A percentile compares a stretch with the other conserved stretches of the same genome.
phyloP scores from a whole-genome alignment of 2,113 vertebrate species.

The Xiphias gladius region DNA sequence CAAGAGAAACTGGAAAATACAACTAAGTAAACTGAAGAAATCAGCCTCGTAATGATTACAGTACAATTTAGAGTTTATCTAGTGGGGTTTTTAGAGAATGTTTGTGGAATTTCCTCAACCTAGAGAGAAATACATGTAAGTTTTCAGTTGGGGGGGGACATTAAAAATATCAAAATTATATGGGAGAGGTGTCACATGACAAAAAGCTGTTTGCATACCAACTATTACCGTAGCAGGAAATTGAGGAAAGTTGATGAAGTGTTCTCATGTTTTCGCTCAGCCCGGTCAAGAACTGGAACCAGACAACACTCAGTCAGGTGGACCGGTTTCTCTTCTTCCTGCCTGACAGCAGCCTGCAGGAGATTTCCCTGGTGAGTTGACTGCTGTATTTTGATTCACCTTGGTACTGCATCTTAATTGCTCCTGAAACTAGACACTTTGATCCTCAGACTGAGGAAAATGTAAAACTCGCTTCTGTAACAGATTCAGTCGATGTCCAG shows the following conservation, averaged over 20 bases:
- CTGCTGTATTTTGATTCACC: not conserved
- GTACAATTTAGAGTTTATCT: not conserved
- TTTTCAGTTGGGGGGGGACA: not conserved
- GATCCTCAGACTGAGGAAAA: not conserved
- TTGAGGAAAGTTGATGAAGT: not conserved
- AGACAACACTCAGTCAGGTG: slow-evolving; percentile 79
- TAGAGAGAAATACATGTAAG: too few relatives aligned
- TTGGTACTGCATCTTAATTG: not conserved
- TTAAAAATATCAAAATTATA: too few relatives aligned
- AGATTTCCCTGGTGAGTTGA: slow-evolving; percentile 78
- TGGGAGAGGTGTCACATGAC: not conserved
- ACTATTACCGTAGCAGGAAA: not conserved
- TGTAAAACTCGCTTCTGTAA: not conserved
- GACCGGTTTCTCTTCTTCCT: slow-evolving; percentile 85
- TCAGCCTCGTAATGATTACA: not conserved
- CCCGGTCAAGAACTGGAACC: slow-evolving; percentile 78
- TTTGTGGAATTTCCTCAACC: not conserved
- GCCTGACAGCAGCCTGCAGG: slow-evolving; percentile 68
- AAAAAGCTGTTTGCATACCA: not conserved
- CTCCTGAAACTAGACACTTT: not conserved
- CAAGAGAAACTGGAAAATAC: not conserved
- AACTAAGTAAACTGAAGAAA: not conserved
- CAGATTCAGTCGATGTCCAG: slow-evolving; percentile 30
- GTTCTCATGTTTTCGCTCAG: slow-evolving; percentile 58
- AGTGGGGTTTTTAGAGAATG: not conserved